These are phyloP conservation scores for Papilio polyxenes DNA, from an alignment of 1,140 invertebrate species.

Conservation along the genomic window DNA sequence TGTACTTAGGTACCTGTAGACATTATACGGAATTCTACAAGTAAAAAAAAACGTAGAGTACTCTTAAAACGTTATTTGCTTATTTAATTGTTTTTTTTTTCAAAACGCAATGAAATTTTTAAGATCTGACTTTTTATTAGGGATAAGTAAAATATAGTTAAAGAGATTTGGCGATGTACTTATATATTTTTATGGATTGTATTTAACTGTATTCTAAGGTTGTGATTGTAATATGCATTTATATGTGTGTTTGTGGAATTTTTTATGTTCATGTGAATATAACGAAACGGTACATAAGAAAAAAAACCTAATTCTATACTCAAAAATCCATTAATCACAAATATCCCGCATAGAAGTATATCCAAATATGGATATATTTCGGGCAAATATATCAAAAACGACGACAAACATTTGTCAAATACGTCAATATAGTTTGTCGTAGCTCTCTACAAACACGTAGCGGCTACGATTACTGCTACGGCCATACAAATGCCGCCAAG, in stretches of 20 bases:
- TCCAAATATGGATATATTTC: not conserved
- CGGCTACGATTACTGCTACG: not conserved
- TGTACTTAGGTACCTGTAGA: conserved; percentile 9
- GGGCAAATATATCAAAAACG: not conserved
- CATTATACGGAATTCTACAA: not conserved
- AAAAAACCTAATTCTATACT: not conserved
- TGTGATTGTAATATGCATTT: conserved; percentile 37
- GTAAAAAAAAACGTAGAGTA: not conserved
- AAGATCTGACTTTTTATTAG: conserved; percentile 18
- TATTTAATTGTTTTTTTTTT: not conserved
- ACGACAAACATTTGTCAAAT: not conserved
- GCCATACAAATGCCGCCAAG: not conserved
- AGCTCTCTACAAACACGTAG: conserved; percentile 17
- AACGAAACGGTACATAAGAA: not conserved
- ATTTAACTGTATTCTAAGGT: conserved; percentile 34
- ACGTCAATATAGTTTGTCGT: not conserved
- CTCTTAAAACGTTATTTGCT: not conserved
- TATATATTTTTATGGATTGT: conserved; percentile 4
- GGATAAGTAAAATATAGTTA: not conserved
- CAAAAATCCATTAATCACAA: not conserved
- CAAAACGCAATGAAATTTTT: not conserved
- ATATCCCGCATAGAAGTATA: not conserved
- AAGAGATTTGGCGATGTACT: conserved; percentile 29
- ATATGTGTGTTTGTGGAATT: not conserved
- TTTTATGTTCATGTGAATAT: not conserved